These are phyloP conservation scores for Periphyllus acericola DNA, from an alignment of 2,888 invertebrate genomes.

Conservation along the genomic window DNA sequence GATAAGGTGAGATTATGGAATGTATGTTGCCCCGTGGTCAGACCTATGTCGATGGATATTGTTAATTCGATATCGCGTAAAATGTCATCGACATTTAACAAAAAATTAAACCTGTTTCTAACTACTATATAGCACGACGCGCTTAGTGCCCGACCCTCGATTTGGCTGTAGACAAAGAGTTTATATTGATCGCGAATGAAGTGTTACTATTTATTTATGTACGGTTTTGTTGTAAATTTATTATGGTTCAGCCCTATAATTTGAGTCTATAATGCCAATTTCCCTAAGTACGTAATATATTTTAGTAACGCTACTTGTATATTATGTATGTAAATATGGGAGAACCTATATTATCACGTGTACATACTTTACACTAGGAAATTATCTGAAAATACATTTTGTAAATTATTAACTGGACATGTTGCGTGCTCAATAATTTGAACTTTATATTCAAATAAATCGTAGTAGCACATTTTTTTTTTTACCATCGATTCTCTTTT, in stretches of 20 bases:
- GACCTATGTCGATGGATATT: too few relatives aligned
- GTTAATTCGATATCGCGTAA: neutral
- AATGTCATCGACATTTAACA: neutral
- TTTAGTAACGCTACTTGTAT: neutral
- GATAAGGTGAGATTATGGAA: too few relatives aligned
- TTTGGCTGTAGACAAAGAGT: neutral
- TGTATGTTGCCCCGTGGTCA: too few relatives aligned
- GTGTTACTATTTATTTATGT: conserved; percentile 1
- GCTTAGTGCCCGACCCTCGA: neutral
- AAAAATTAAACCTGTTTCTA: neutral
- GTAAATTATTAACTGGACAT: neutral
- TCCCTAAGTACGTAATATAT: conserved; percentile 12
- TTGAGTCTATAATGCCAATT: conserved; percentile 1
- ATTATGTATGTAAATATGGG: neutral
- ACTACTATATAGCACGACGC: neutral
- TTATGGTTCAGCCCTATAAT: conserved; percentile 11
- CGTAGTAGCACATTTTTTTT: neutral
- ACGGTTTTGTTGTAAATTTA: neutral
- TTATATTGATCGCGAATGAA: neutral
- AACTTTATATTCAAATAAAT: neutral
- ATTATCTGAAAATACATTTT: conserved; percentile 16
- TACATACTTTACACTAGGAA: neutral
- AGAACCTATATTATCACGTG: neutral
- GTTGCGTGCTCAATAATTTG: neutral
- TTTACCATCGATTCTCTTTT: neutral